Conservation (phyloP, 2,888 invertebrate genomes). For the Ariolimax columbianus region DNA sequence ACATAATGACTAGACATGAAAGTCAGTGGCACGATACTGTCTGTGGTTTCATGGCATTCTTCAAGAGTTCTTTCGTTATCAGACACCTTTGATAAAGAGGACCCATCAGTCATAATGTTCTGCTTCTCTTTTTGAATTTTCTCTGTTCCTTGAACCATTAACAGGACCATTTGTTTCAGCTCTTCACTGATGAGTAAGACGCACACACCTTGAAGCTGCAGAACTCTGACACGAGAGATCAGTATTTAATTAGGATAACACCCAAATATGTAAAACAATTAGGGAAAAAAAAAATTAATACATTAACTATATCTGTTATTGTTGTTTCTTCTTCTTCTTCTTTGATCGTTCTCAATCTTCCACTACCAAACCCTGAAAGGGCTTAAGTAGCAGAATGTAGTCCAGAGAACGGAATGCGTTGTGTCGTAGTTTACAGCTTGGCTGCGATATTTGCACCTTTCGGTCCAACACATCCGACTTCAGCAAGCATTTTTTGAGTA, state of each 20-base stretch:
- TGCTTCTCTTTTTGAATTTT: background rate
- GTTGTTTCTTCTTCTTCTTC: too few species aligned
- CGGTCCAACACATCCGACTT: too few species aligned
- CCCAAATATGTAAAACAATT: too few species aligned
- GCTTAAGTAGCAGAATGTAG: too few species aligned
- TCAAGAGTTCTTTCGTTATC: background rate
- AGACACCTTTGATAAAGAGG: background rate
- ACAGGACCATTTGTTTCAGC: constrained; percentile 31
- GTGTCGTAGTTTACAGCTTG: too few species aligned
- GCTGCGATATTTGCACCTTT: too few species aligned
- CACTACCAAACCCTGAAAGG: too few species aligned
- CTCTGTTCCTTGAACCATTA: background rate
- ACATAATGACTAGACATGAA: constrained; percentile 46
- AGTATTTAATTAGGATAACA: background rate
- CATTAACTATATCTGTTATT: too few species aligned
- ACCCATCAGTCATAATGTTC: background rate
- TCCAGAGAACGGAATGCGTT: too few species aligned
- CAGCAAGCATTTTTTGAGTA: too few species aligned
- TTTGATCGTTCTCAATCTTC: too few species aligned
- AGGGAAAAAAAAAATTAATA: too few species aligned
- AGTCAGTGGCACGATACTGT: constrained; percentile 16
- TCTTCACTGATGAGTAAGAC: constrained; percentile 51
- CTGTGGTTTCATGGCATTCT: background rate
- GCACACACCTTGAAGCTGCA: constrained; percentile 47
- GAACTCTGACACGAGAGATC: constrained; percentile 42